These are phyloP conservation scores for Charina bottae DNA, from an alignment of 2,113 vertebrate species.

Conservation along the genomic window DNA sequence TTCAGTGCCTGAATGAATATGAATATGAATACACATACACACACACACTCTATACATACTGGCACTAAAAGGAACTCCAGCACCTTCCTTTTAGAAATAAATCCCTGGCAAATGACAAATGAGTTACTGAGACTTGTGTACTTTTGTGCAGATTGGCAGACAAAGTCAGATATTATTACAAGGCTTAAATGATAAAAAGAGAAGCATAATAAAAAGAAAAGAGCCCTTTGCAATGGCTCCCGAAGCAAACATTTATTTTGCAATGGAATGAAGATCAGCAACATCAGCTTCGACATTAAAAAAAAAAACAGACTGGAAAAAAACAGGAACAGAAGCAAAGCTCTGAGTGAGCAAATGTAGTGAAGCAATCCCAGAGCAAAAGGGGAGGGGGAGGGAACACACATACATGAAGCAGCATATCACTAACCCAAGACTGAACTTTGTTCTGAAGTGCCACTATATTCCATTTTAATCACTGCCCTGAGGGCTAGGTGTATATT, in stretches of 20 bases:
- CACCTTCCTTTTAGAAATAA: neutral
- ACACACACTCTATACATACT: neutral
- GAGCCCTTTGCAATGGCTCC: neutral
- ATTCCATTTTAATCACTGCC: constrained; percentile 34
- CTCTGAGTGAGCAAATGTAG: constrained; percentile 47
- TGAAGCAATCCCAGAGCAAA: neutral
- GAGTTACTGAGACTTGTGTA: constrained; percentile 43
- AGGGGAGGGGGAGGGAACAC: neutral
- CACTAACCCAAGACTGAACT: constrained; percentile 21
- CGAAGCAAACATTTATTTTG: constrained; percentile 1
- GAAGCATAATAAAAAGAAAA: neutral
- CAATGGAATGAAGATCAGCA: constrained; percentile 60
- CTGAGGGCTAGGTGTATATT: constrained; percentile 27
- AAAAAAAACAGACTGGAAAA: constrained; percentile 52
- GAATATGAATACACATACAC: too few species aligned
- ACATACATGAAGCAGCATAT: constrained; percentile 8
- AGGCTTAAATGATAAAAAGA: neutral
- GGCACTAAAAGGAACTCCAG: neutral
- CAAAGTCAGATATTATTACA: neutral
- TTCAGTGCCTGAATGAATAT: neutral
- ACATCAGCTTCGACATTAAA: neutral
- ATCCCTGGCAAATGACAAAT: constrained; percentile 23
- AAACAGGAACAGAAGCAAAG: constrained; percentile 53
- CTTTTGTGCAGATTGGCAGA: neutral
- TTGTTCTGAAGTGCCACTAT: constrained; percentile 1